A percentile compares a stretch with the other conserved stretches of the same genome.
Conservation (phyloP, 2,797 vertebrate species). For the Myioborus melanocephalus region DNA sequence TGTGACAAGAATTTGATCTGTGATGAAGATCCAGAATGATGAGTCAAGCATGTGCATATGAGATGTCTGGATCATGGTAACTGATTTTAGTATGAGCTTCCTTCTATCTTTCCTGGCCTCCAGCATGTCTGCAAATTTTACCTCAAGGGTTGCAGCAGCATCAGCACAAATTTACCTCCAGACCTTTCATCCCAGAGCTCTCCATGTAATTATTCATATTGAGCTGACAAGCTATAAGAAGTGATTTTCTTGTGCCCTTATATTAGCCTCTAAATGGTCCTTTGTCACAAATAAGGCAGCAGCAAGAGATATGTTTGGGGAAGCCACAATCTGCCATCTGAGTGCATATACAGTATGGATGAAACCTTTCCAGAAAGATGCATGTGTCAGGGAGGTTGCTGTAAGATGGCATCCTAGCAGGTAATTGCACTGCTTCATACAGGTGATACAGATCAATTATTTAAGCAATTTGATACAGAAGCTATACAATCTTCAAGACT, state of each 20-base stretch:
- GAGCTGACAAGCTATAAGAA: not conserved
- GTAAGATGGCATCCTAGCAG: not conserved
- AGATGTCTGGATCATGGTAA: not conserved
- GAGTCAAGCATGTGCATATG: not conserved
- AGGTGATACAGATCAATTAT: not conserved
- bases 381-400: not conserved
- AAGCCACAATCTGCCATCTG: not conserved
- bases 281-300: not conserved
- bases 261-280: not conserved
- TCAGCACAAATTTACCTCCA: not conserved
- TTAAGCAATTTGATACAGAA: not conserved
- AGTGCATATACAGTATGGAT: fast-evolving
- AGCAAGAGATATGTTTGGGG: not conserved
- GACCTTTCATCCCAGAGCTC: not conserved
- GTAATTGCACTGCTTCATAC: not conserved
- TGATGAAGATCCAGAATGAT: not conserved
- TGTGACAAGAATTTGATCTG: not conserved
- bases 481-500: not conserved
- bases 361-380: not conserved
- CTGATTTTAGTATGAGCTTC: not conserved
- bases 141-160: not conserved
- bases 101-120: not conserved
- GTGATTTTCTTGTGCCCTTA: not conserved
- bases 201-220: not conserved
- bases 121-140: not conserved